These are phyloP conservation scores for Mus pahari DNA, from an alignment of 2,113 vertebrate species.

Conservation along the genomic window DNA sequence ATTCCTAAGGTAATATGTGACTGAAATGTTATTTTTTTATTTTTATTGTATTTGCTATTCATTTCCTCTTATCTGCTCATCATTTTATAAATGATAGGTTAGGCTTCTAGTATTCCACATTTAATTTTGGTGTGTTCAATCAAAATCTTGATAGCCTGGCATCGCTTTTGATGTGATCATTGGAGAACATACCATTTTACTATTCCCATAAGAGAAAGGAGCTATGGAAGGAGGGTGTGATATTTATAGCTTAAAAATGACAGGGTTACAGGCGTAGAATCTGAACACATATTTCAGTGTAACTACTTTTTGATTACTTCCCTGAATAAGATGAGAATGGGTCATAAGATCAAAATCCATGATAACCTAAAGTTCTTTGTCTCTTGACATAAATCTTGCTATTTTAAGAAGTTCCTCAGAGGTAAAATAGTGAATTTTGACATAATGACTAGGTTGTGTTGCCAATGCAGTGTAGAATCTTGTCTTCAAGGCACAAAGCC, in stretches of 20 bases:
- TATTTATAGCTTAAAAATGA: background rate
- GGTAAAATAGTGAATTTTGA: constrained; percentile 24
- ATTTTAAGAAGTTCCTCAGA: constrained; percentile 39
- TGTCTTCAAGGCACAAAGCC: background rate
- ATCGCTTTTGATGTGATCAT: background rate
- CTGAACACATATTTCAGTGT: constrained; percentile 1
- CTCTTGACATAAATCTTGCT: background rate
- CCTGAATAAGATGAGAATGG: background rate
- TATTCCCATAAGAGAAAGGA: background rate
- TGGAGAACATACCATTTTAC: background rate
- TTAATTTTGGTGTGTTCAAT: background rate
- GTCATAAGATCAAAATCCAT: background rate
- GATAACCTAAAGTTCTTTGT: background rate
- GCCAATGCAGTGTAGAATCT: background rate
- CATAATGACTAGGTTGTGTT: background rate
- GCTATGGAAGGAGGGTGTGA: background rate
- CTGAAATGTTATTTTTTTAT: background rate
- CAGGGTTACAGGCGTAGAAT: background rate
- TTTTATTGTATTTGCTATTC: background rate
- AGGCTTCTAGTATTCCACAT: background rate
- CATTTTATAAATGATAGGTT: background rate
- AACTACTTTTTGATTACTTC: background rate
- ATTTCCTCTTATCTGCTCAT: background rate
- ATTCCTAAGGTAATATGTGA: background rate
- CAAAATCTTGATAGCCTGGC: background rate